Conservation (phyloP, 2,113 vertebrate genomes). For the Platysternon megacephalum region DNA sequence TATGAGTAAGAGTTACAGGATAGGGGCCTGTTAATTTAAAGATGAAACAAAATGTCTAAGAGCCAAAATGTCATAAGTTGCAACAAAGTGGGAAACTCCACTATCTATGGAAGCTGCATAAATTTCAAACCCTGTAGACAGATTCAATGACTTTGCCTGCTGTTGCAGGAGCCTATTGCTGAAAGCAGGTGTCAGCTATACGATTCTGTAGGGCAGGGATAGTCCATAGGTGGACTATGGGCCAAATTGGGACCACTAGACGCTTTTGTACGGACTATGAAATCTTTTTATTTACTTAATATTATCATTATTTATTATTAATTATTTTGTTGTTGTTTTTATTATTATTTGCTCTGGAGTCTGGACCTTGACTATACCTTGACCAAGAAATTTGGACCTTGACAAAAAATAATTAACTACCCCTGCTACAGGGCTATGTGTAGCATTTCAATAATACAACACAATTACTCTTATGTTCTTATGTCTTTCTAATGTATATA, state of each 20-base stretch:
- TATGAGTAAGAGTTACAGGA: not conserved
- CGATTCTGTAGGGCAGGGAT: not conserved
- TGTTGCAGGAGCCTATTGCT: not conserved
- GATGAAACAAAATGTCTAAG: too few species aligned
- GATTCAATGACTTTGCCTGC: not conserved
- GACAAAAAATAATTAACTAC: not conserved
- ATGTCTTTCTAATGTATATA: not conserved
- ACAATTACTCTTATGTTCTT: not conserved
- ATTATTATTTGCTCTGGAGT: too few species aligned
- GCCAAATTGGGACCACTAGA: not conserved
- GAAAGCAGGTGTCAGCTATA: not conserved
- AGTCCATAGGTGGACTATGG: not conserved
- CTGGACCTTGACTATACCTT: too few species aligned
- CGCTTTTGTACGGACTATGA: not conserved
- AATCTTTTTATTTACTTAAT: not conserved
- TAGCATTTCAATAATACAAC: not conserved
- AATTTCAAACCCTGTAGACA: not conserved
- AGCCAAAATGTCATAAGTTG: not conserved
- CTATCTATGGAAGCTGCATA: not conserved
- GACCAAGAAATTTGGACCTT: not conserved
- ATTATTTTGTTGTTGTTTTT: too few species aligned
- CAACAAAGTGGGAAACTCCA: not conserved
- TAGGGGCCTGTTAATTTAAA: not conserved
- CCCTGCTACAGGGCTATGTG: not conserved
- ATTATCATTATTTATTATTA: too few species aligned